A percentile compares a stretch with the other conserved stretches of the same genome.
Evolutionary conservation across 92 coral and sea anemone genomes (phyloP).

Genomic region (Micromussa lordhowensis): DNA sequence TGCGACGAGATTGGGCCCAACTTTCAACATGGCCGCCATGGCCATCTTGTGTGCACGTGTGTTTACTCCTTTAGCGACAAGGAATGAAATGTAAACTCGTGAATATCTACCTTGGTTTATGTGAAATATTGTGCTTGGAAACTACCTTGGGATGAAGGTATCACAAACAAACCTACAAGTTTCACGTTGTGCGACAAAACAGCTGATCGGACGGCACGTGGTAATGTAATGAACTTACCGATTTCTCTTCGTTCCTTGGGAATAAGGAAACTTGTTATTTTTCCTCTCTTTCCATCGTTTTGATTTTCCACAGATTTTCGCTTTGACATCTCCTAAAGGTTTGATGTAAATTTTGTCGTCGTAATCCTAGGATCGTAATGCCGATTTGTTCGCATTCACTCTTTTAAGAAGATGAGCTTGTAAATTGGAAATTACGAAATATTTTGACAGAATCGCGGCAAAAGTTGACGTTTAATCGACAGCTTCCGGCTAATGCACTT

Average conservation of each 20-base stretch:
- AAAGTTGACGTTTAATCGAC: conserved; percentile 32
- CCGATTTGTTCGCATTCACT: background rate
- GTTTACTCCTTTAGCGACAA: conserved; percentile 4
- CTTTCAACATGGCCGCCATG: conserved; percentile 37
- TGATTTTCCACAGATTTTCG: conserved; percentile 23
- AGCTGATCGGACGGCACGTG: conserved; percentile 4
- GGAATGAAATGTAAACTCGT: conserved; percentile 3
- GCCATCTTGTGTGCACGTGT: conserved; percentile 17
- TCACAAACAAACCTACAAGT: conserved; percentile 25
- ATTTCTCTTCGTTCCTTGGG: conserved; percentile 12
- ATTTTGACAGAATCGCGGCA: conserved; percentile 31
- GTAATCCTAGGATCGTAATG: background rate
- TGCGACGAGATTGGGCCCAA: conserved; percentile 31
- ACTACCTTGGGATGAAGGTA: background rate
- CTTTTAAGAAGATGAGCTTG: conserved; percentile 12
- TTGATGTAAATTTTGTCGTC: conserved; percentile 4
- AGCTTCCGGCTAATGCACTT: conserved; percentile 38
- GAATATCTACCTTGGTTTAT: conserved; percentile 17
- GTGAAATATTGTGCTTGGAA: conserved; percentile 8
- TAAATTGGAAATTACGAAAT: conserved; percentile 4
- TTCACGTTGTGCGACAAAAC: background rate
- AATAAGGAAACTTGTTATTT: conserved; percentile 20
- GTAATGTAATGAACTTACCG: conserved; percentile 9
- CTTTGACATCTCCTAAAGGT: conserved; percentile 20
- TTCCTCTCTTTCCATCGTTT: conserved; percentile 27